Percentiles rank a stretch among this genome's conserved stretches.
Conservation (phyloP, 23 tunicate species). For the Phallusia fumigata region DNA sequence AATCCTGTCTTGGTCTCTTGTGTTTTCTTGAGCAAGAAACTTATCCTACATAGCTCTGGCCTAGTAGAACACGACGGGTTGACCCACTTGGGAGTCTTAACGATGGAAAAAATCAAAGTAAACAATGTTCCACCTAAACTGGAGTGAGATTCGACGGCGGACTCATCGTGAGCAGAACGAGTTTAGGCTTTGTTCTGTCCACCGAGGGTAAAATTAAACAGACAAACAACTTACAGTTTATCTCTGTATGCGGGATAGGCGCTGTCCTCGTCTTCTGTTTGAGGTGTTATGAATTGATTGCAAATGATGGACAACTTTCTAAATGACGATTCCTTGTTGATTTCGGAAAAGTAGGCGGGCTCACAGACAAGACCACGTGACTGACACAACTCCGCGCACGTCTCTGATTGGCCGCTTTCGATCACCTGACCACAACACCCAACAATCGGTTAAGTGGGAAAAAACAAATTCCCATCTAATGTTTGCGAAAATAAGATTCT, state of each 20-base stretch:
- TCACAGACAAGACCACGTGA: slow-evolving; percentile 67
- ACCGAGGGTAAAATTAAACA: too few relatives aligned
- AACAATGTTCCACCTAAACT: too few relatives aligned
- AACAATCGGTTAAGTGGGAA: neutral
- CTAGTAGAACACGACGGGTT: too few relatives aligned
- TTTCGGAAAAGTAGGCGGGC: slow-evolving; percentile 59
- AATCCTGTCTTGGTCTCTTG: too few relatives aligned
- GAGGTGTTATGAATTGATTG: slow-evolving; percentile 28
- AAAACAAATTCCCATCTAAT: neutral
- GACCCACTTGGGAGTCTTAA: too few relatives aligned
- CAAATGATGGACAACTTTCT: slow-evolving; percentile 42
- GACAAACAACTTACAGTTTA: slow-evolving; percentile 21
- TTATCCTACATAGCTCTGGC: too few relatives aligned
- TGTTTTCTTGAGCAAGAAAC: too few relatives aligned
- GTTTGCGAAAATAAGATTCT: neutral
- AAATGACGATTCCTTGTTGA: slow-evolving; percentile 54
- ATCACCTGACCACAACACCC: slow-evolving; percentile 5
- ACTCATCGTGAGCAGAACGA: too few relatives aligned
- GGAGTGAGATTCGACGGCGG: too few relatives aligned
- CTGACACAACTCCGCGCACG: slow-evolving; percentile 59
- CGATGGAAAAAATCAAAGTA: too few relatives aligned
- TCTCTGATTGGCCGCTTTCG: neutral
- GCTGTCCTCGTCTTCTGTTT: slow-evolving; percentile 36
- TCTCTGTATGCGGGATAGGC: slow-evolving; percentile 70
- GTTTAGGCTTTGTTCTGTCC: too few relatives aligned